Base-by-base conservation (phyloP, 2,113 vertebrate species). In the Lepisosteus oculatus region DNA sequence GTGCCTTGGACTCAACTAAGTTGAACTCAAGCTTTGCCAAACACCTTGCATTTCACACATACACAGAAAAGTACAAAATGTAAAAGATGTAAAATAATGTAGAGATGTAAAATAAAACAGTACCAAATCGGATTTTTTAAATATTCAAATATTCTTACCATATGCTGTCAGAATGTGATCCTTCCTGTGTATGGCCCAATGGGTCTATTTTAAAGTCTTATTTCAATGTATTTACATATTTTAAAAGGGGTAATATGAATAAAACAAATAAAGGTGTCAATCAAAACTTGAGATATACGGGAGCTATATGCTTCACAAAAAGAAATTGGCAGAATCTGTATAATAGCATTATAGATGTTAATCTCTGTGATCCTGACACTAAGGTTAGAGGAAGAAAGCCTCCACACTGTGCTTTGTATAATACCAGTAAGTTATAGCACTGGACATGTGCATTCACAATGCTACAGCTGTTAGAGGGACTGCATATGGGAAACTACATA, bases 171-270 rank as follows among this genome's bases (percentile, higher is more conserved):
- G 42, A 56, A 54, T 72, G 54, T 72, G 65, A 59, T 67, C 67
- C 61, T 55, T 41, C 11, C 51, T 62, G 51, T 51, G 29, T 61
- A 56, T 66, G 55, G 42, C 59, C 54, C 43, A 61, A 64, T 44
- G 29, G 55, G 29, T 75, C 74, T 67, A 62, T 67, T 69, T 75
- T 67, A 62, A n/a, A 54, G 57, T 14, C 56, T 29, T 70, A 61
- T 66, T 68, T 54, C 61, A n/a, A 15, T 14, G 47, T 57, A 77
- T 77, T 77, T 77, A 70, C 76, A 77, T 71, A 67, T 73, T 77
- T 77, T 74, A 68, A 65, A 65, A 55, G n/a, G 66, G 54, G 3
- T 12, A 61, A 67, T 8, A 69, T 6, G 69, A 76, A 72, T 68
- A 66, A 68, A 69, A 62, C 71, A 65, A 70, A 73, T 61, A 63